Base-by-base conservation (phyloP, 2,113 vertebrate species). In the Cepphus grylle region DNA sequence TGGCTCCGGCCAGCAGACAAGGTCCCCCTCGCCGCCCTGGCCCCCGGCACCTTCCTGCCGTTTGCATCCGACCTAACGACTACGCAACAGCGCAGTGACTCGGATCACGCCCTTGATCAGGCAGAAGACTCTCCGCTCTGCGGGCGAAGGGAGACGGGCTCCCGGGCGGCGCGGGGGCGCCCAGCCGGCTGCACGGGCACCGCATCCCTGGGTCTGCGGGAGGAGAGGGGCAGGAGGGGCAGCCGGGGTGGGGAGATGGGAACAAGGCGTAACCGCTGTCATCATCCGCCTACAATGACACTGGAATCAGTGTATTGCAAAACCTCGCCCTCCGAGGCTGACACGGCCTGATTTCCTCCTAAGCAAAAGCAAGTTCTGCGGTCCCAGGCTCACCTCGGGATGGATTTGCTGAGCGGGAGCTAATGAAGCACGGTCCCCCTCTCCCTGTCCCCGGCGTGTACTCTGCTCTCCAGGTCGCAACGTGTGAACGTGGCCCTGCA, bases 401-500 rank as follows among this genome's bases (percentile, higher is more conserved):
- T n/a, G 59, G 63, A n/a, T 77, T 45, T 81, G 22, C 50, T 49
- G 71, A 34, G 58, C 3, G 5, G 76, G 11, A 86, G 27, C 53
- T 56, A 15, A 61, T 0, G 8, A 52, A 92, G 38, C 0, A 8
- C n/a, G 66, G 40, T 15, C 8, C 5, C 19, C 2, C 16, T 38
- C 53, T 83, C 19, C 30, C 9, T 4, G 32, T 63, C 11, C 26
- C 6, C 3, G 1, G 53, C 1, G 0, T 4, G 25, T 45, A 18
- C 67, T 49, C 25, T 56, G 55, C 29, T n/a, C 26, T 63, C 40
- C 40, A 6, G 14, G 12, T 42, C 29, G 21, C 15, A 6, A n/a
- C 0, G 0, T 15, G 17, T 16, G 16, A 55, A 69, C 0, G 1
- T 36, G 43, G 43, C 18, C 26, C 45, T 2, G 5, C 6, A 3